phyloP scores from a whole-genome alignment of 2,797 vertebrate genomes.

The Parambassis ranga region DNA sequence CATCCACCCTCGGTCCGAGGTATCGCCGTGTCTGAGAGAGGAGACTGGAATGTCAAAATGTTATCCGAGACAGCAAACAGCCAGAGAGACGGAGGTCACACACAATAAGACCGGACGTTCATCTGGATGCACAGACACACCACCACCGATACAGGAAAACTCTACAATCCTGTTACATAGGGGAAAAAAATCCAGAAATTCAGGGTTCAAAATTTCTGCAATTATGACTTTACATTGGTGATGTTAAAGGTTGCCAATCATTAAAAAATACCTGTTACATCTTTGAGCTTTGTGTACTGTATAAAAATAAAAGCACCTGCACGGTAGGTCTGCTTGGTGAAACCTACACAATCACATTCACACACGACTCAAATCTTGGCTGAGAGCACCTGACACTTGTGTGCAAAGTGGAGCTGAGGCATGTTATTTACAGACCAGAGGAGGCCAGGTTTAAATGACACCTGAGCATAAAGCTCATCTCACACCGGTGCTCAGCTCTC shows the following conservation, averaged over 20 bases:
- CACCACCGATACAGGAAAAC: constrained; percentile 5
- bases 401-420: constrained; percentile 52
- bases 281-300: constrained; percentile 29
- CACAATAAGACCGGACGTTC: constrained; percentile 79
- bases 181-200: constrained; percentile 5
- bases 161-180: no score
- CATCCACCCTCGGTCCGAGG: constrained; percentile 86
- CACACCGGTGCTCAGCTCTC: constrained; percentile 53
- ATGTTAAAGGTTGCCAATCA: no score
- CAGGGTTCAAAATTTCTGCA: no score
- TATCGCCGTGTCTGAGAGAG: constrained; percentile 84
- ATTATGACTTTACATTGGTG: no score
- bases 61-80: constrained; percentile 90
- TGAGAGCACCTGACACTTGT: constrained; percentile 46
- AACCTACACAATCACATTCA: constrained; percentile 9
- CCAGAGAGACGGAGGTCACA: constrained; percentile 84
- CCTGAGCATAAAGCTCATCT: constrained; percentile 67
- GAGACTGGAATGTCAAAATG: constrained; percentile 98
- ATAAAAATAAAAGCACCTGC: constrained; percentile 21
- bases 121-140: constrained; percentile 54
- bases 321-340: constrained; percentile 16
- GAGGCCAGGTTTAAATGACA: constrained; percentile 57
- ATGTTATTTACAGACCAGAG: constrained; percentile 54
- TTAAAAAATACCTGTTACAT: constrained; percentile 40
- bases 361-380: constrained; percentile 34